Conservation (phyloP, 92 coral and sea anemone species). For the Paramuricea clavata region DNA sequence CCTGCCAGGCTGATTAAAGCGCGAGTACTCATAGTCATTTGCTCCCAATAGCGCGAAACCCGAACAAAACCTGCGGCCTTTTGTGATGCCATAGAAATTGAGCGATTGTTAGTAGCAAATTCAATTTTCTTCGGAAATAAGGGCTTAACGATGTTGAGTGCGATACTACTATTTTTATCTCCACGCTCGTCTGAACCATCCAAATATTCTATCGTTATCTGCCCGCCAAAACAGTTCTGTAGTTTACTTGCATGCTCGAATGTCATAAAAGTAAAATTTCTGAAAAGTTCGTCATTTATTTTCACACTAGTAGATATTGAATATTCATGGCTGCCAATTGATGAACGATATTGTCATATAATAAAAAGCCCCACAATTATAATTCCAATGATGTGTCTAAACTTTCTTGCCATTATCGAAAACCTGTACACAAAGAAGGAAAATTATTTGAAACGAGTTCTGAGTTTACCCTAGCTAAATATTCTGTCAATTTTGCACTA, state of each 20-base stretch:
- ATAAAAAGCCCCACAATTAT: no score
- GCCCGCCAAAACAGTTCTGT: not conserved
- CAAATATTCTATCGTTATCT: not conserved
- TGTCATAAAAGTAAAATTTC: not conserved
- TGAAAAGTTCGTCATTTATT: not conserved
- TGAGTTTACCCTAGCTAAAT: no score
- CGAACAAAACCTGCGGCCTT: not conserved
- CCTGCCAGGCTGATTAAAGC: not conserved
- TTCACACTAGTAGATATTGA: not conserved
- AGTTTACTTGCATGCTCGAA: not conserved
- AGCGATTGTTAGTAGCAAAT: not conserved
- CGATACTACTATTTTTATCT: not conserved
- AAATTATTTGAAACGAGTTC: no score
- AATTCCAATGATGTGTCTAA: not conserved
- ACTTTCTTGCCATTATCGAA: no score
- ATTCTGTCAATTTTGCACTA: no score
- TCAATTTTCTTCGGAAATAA: no score
- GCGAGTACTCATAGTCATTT: no score
- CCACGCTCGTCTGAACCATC: not conserved
- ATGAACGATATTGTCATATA: not conserved
- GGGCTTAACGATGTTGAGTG: not conserved
- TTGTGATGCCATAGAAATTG: not conserved
- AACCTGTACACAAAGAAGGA: no score
- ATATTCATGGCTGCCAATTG: not conserved
- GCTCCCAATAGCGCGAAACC: not conserved